Conservation (phyloP, 2,888 invertebrate genomes). For the Alitta virens region DNA sequence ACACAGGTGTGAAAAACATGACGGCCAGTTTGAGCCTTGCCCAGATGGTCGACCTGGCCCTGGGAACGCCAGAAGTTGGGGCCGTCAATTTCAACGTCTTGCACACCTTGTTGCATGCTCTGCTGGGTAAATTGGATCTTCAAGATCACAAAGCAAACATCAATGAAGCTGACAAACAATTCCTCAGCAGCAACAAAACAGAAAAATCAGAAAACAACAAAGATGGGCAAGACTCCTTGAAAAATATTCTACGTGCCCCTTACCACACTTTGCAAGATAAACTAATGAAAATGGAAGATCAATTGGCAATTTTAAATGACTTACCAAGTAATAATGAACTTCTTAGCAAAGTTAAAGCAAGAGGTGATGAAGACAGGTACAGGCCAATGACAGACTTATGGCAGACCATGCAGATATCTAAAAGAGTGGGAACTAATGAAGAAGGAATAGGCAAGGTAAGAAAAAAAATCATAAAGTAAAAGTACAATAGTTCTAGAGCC, state of each 20-base stretch:
- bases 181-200: conserved; percentile 7
- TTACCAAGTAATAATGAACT: conserved; percentile 47
- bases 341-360: conserved; percentile 34
- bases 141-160: conserved; percentile 41
- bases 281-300: conserved; percentile 43
- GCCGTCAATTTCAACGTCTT: conserved; percentile 56
- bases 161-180: conserved; percentile 37
- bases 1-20: conserved; percentile 28
- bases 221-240: not conserved
- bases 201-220: not conserved
- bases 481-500: no score
- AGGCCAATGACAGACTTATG: conserved; percentile 51
- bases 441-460: conserved; percentile 51
- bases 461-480: no score
- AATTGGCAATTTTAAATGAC: conserved; percentile 43
- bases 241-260: conserved; percentile 28
- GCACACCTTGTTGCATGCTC: conserved; percentile 52
- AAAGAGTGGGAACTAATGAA: conserved; percentile 51
- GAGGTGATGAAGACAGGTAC: conserved; percentile 28
- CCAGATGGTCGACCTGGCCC: conserved; percentile 54
- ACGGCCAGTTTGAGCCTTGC: conserved; percentile 43
- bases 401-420: conserved; percentile 52
- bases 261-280: conserved; percentile 49
- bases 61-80: conserved; percentile 55
- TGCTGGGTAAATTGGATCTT: conserved; percentile 46